Evolutionary conservation across 2,113 vertebrate species (phyloP).

Genomic region (Murina feae): DNA sequence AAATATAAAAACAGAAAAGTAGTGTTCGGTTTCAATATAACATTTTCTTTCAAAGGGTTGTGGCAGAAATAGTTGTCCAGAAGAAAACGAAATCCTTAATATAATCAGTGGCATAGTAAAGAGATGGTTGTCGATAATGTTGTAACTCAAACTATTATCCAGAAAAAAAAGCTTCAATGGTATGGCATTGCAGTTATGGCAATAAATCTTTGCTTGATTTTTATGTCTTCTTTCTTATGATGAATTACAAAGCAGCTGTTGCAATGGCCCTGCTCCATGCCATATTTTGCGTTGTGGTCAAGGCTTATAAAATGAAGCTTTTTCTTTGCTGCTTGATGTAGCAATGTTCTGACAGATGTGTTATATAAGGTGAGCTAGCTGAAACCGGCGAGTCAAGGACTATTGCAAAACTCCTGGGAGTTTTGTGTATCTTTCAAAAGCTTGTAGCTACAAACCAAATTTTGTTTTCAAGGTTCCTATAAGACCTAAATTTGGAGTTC

Average conservation of each 20-base stretch:
- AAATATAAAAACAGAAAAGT: background rate
- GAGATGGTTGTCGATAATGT: background rate
- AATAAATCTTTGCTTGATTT: constrained; percentile 24
- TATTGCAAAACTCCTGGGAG: background rate
- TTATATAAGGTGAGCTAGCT: background rate
- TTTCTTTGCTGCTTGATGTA: background rate
- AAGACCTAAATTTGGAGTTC: background rate
- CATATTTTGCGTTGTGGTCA: background rate
- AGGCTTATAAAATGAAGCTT: background rate
- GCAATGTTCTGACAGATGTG: background rate
- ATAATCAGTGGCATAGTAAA: background rate
- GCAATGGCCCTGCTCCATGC: background rate
- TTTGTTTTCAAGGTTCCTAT: background rate
- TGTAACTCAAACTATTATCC: background rate
- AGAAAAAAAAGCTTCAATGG: constrained; percentile 13
- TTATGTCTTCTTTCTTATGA: background rate
- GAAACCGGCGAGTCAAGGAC: background rate
- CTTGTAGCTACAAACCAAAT: background rate
- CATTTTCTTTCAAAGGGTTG: background rate
- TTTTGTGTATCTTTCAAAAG: background rate
- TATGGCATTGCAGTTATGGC: background rate
- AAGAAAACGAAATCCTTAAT: background rate
- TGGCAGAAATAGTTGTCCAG: background rate
- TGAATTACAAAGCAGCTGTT: background rate
- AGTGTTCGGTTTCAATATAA: background rate